Percentiles rank a stretch among this genome's conserved stretches.
These are phyloP conservation scores for Mormyrus hasselquistii DNA, from an alignment of 2,797 vertebrate genomes.

Conservation along the genomic window DNA sequence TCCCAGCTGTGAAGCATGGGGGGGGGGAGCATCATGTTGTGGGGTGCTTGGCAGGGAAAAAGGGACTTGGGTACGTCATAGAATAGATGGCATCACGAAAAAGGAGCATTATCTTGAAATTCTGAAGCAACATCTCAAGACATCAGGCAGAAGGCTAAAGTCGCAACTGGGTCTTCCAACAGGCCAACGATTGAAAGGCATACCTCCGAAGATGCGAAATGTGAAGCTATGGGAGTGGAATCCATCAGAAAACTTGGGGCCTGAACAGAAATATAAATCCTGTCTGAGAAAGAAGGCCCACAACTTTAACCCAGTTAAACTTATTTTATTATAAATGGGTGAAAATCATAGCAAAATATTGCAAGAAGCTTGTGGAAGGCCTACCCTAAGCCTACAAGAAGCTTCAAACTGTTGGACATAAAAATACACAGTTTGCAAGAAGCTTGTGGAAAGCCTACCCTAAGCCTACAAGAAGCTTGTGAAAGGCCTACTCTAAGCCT, in stretches of 20 bases:
- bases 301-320: neutral
- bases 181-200: neutral
- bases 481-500: neutral
- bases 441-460: neutral
- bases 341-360: neutral
- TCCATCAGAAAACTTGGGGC: neutral
- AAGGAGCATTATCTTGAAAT: neutral
- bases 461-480: neutral
- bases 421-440: no score
- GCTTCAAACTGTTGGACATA: no score
- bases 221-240: neutral
- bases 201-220: neutral
- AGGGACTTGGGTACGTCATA: neutral
- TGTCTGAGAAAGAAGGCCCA: neutral
- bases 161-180: neutral
- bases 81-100: neutral
- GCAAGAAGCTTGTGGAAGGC: neutral
- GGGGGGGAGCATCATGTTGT: neutral
- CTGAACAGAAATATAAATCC: neutral
- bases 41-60: neutral
- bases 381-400: neutral
- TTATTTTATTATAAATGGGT: neutral
- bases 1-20: no score
- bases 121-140: neutral
- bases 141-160: neutral